A percentile compares a stretch with the other conserved stretches of the same genome.
Evolutionary conservation across 2,113 vertebrate genomes (phyloP).

Genomic region (Eidolon helvum): DNA sequence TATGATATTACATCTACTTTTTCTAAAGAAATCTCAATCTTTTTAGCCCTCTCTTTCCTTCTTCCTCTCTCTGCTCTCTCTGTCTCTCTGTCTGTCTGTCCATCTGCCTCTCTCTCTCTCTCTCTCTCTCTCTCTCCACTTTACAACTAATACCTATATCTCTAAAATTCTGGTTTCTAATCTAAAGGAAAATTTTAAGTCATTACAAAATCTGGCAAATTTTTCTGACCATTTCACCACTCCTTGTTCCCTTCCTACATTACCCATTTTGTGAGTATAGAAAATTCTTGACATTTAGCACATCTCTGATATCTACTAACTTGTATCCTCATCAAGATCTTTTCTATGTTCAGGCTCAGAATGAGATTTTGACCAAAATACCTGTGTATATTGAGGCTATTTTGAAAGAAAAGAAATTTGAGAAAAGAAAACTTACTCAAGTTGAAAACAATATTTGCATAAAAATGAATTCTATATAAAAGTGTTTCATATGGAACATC

Average conservation of each 20-base stretch:
- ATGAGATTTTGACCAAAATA: not conserved
- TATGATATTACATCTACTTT: not conserved
- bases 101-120: not conserved
- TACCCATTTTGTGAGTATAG: not conserved
- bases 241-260: not conserved
- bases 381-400: not conserved
- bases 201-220: not conserved
- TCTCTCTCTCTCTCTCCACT: not conserved
- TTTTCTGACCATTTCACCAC: not conserved
- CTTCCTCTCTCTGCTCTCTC: not conserved
- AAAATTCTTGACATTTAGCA: conserved; percentile 20
- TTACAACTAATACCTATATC: not conserved
- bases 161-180: conserved; percentile 31
- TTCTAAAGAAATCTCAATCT: not conserved
- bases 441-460: conserved; percentile 9
- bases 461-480: conserved; percentile 6
- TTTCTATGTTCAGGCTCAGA: conserved; percentile 23
- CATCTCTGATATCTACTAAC: not conserved
- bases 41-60: not conserved
- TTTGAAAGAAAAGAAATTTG: conserved; percentile 13
- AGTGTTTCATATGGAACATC: not conserved
- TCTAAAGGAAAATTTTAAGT: not conserved
- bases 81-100: not conserved
- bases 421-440: conserved; percentile 12
- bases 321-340: conserved; percentile 3